These are phyloP conservation scores for Strix aluco DNA, from an alignment of 2,113 vertebrate genomes.

Conservation along the genomic window DNA sequence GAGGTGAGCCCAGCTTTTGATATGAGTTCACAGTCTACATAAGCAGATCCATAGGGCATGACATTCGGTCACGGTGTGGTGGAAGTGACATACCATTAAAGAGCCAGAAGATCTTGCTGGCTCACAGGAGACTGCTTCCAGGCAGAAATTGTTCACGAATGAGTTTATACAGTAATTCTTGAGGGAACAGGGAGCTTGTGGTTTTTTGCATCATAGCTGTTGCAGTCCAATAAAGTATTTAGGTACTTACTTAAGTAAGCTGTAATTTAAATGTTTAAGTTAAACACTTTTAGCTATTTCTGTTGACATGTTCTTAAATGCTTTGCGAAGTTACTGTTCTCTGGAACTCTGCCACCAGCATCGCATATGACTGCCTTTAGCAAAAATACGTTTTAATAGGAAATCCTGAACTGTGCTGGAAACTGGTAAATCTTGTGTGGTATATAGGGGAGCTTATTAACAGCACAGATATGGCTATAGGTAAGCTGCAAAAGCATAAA, in stretches of 20 bases:
- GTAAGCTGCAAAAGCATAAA: neutral
- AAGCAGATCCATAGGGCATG: neutral
- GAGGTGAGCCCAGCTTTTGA: neutral
- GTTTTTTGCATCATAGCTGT: neutral
- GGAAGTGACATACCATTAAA: neutral
- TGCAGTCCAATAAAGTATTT: neutral
- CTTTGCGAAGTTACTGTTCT: neutral
- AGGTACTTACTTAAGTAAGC: neutral
- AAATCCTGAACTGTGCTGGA: neutral
- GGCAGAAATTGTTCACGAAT: neutral
- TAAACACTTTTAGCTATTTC: neutral
- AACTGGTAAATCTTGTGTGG: neutral
- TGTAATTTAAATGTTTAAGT: neutral
- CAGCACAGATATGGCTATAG: neutral
- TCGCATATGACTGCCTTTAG: neutral
- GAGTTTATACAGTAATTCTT: neutral
- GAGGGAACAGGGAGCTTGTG: neutral
- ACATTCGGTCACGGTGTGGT: neutral
- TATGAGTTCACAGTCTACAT: neutral
- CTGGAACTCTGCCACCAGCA: neutral
- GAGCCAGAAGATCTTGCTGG: neutral
- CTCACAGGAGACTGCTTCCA: neutral
- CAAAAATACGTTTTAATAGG: neutral
- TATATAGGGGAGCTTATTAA: neutral
- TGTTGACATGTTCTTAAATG: neutral